These are phyloP conservation scores for Hypselothyrea guttata DNA, from an alignment of 2,888 invertebrate genomes.

Conservation along the genomic window DNA sequence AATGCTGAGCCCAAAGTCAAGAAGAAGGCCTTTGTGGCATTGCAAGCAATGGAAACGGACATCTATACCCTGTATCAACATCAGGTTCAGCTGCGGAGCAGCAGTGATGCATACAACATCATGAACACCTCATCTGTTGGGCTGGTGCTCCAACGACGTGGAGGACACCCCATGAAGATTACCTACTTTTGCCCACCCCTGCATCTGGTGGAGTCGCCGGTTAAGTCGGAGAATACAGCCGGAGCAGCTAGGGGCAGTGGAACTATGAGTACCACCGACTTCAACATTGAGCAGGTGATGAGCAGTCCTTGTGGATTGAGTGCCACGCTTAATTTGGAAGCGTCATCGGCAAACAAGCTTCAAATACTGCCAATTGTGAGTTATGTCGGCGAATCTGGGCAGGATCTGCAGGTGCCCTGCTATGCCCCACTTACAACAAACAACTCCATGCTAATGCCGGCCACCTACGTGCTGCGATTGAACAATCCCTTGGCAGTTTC, in stretches of 20 bases:
- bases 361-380: slow-evolving; percentile 80
- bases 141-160: slow-evolving; percentile 90
- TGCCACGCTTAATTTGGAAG: slow-evolving; percentile 95
- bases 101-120: slow-evolving; percentile 85
- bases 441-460: slow-evolving; percentile 95
- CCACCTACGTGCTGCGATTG: slow-evolving; percentile 91
- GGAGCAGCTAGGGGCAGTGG: slow-evolving; percentile 41
- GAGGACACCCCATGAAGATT: slow-evolving; percentile 96
- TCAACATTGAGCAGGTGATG: slow-evolving; percentile 83
- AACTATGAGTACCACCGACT: too few species aligned
- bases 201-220: slow-evolving; percentile 53
- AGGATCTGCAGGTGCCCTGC: slow-evolving; percentile 84
- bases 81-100: slow-evolving; percentile 89
- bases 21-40: slow-evolving; percentile 93
- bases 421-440: slow-evolving; percentile 90
- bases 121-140: slow-evolving; percentile 96
- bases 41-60: slow-evolving; percentile 96
- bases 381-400: slow-evolving; percentile 70
- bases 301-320: slow-evolving; percentile 87
- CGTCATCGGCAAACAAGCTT: slow-evolving; percentile 89
- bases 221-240: slow-evolving; percentile 13
- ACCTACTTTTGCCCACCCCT: slow-evolving; percentile 88
- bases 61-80: slow-evolving; percentile 90
- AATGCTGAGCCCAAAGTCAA: slow-evolving; percentile 96
- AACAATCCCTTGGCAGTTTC: slow-evolving; percentile 94